Evolutionary conservation across 2,113 vertebrate species (phyloP).

Genomic region (Aphyosemion australe): DNA sequence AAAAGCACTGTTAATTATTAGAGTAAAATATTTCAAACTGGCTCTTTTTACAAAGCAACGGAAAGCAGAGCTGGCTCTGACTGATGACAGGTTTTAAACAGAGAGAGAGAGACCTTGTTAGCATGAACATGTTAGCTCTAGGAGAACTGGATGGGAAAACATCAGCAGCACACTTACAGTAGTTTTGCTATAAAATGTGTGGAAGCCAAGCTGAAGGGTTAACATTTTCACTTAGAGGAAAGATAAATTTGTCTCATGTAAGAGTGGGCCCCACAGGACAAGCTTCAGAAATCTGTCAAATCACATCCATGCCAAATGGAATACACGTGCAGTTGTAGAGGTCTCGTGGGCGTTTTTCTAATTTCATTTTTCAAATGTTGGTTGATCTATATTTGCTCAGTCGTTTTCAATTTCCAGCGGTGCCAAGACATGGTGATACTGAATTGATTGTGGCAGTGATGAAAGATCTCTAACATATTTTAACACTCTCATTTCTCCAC

Average conservation of each 20-base stretch:
- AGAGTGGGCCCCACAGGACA: not conserved
- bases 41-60: not conserved
- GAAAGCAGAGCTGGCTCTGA: not conserved
- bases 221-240: not conserved
- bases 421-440: no score
- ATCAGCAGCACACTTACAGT: no score
- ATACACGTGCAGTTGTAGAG: not conserved
- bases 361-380: not conserved
- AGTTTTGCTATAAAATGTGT: not conserved
- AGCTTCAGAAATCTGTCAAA: not conserved
- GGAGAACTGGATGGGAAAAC: no score
- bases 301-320: no score
- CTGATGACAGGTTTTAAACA: not conserved
- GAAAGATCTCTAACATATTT: no score
- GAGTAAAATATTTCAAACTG: not conserved
- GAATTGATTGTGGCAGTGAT: no score
- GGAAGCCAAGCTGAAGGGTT: not conserved
- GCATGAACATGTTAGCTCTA: not conserved
- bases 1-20: not conserved
- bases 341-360: not conserved
- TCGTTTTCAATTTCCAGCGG: no score
- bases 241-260: not conserved
- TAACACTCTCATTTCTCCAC: no score
- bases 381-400: no score
- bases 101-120: not conserved